Percentiles rank a stretch among this genome's conserved stretches.
Evolutionary conservation across 2,888 invertebrate genomes (phyloP).

Genomic region (Petrolisthes cinctipes): DNA sequence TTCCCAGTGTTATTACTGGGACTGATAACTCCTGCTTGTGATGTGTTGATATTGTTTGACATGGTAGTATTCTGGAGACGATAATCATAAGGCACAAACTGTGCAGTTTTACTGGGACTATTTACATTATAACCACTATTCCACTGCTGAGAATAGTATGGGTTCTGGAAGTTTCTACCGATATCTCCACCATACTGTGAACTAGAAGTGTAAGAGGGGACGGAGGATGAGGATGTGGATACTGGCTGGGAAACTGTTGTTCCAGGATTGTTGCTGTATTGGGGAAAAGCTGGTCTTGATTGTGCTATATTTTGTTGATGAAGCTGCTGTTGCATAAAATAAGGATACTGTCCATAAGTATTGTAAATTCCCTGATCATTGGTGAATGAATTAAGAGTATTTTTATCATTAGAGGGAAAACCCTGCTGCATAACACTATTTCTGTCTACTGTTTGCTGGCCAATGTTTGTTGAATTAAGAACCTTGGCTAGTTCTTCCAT

Average conservation of each 20-base stretch:
- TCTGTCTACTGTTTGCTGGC: constrained; percentile 22
- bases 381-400: constrained; percentile 11
- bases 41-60: constrained; percentile 25
- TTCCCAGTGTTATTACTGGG: constrained; percentile 35
- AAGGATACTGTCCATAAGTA: constrained; percentile 40
- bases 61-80: constrained; percentile 33
- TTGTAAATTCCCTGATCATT: constrained; percentile 41
- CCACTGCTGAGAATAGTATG: constrained; percentile 56
- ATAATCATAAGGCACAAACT: constrained; percentile 58
- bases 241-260: constrained; percentile 43
- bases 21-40: constrained; percentile 39
- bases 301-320: constrained; percentile 38
- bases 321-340: constrained; percentile 43
- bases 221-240: constrained; percentile 20
- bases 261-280: constrained; percentile 34
- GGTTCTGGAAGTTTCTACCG: constrained; percentile 38
- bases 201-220: constrained; percentile 45
- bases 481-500: constrained; percentile 90
- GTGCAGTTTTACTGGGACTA: constrained; percentile 52
- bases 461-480: constrained; percentile 67
- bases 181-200: constrained; percentile 41
- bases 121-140: constrained; percentile 47
- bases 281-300: constrained; percentile 32
- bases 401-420: constrained; percentile 24
- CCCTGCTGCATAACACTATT: constrained; percentile 13